A percentile compares a stretch with the other conserved stretches of the same genome.
Conservation (phyloP, 2,888 invertebrate species). For the Eilema depressum region DNA sequence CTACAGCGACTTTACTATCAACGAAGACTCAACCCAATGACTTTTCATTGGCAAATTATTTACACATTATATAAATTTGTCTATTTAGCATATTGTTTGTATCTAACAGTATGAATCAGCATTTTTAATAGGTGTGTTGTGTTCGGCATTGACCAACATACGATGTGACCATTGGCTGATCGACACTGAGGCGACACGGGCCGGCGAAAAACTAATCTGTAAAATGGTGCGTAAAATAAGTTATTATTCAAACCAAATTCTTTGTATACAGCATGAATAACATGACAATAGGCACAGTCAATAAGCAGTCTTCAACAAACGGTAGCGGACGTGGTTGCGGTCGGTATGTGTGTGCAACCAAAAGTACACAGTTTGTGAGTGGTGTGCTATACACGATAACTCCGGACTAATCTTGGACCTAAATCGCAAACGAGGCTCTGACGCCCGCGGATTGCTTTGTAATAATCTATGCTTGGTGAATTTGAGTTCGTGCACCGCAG, state of each 20-base stretch:
- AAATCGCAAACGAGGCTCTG: no score
- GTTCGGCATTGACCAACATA: constrained; percentile 64
- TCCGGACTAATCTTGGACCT: no score
- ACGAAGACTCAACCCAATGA: not conserved
- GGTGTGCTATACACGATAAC: not conserved
- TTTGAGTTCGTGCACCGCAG: no score
- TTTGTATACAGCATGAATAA: not conserved
- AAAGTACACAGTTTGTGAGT: not conserved
- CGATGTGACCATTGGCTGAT: not conserved
- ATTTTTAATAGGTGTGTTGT: constrained; percentile 45
- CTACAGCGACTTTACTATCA: not conserved
- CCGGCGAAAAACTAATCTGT: not conserved
- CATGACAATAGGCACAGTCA: not conserved
- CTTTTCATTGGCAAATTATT: not conserved
- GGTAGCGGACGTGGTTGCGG: not conserved
- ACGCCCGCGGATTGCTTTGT: no score
- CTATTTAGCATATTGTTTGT: constrained; percentile 41
- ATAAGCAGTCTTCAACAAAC: not conserved
- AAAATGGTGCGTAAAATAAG: not conserved
- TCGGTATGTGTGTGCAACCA: not conserved
- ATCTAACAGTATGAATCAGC: constrained; percentile 46
- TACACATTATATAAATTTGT: constrained; percentile 12
- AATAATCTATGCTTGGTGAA: no score
- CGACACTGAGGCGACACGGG: not conserved
- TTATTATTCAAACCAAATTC: not conserved